Base-by-base conservation (phyloP, 1,140 invertebrate genomes). In the Cotesia chilonis region DNA sequence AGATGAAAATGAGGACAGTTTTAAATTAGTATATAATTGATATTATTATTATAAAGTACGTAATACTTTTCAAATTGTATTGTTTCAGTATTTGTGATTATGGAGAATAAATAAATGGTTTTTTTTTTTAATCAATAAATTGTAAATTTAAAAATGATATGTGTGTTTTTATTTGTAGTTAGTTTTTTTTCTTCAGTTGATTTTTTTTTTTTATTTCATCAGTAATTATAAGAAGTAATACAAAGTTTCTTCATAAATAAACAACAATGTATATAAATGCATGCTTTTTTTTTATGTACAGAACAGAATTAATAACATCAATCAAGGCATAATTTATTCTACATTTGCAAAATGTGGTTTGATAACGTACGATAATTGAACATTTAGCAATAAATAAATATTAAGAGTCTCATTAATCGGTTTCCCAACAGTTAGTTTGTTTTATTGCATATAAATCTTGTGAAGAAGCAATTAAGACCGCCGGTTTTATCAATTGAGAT, bases 11-110 rank as follows among this genome's bases (percentile, higher is more conserved):
- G 77, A 74, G 70, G 75, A 74, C 79, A 80, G 82, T 83, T 82
- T 83, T 81, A 80, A 84, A 83, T 84, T 84, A 83, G 82, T 84
- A 84, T 80, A 84, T 84, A 84, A 84, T 83, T 83, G 80, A 82
- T 80, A 83, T 83, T 81, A 81, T 74, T 82, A 84, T 83, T 82
- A 84, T 14, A 0, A 14, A 83, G 75, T 79, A 81, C 76, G 77
- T 79, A 82, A 82, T 28, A 77, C 74, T 38, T 20, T 52, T 51
- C 12, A 41, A 64, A 41, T 10, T 28, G 2, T 41, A 35, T 41
- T 65, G 63, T 65, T 63, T 35, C 28, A 17, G 36, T 7, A 63
- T 36, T 12, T 28, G 12, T 63, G 10, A 63, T 63, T 28, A 36
- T 28, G 20, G 20, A 28, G 0, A 28, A 2, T 28, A 28, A 28